These are phyloP conservation scores for Glaucomys volans DNA, from an alignment of 2,113 vertebrate genomes.

Conservation along the genomic window DNA sequence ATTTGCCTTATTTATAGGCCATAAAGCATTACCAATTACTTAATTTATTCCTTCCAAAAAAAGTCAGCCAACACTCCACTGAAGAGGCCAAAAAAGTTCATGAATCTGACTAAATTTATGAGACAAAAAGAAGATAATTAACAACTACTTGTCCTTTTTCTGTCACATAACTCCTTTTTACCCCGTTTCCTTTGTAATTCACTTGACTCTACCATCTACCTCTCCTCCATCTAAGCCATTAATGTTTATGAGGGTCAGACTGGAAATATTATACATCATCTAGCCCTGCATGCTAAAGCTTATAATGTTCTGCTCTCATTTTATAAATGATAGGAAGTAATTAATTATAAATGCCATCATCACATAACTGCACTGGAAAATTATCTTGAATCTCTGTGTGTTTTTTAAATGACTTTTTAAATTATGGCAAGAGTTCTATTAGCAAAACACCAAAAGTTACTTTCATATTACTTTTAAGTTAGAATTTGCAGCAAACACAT, in stretches of 20 bases:
- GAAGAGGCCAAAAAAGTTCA: not conserved
- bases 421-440: no score
- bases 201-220: not conserved
- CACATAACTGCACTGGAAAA: slow-evolving; percentile 51
- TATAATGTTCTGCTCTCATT: not conserved
- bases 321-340: slow-evolving; percentile 46
- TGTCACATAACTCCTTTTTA: not conserved
- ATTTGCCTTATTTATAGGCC: not conserved
- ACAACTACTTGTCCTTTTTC: not conserved
- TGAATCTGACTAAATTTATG: not conserved
- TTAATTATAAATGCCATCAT: slow-evolving; percentile 50
- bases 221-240: not conserved
- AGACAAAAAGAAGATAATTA: slow-evolving; percentile 29
- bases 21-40: not conserved
- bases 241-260: not conserved
- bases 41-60: not conserved
- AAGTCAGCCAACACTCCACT: not conserved
- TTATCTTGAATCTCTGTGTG: not conserved
- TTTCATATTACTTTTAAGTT: no score
- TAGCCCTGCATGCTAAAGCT: not conserved
- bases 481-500: slow-evolving; percentile 35
- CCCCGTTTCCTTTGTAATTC: not conserved
- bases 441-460: no score
- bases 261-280: slow-evolving; percentile 32
- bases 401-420: no score